These are phyloP conservation scores for Salvator merianae DNA, from an alignment of 2,113 vertebrate species.

Conservation along the genomic window DNA sequence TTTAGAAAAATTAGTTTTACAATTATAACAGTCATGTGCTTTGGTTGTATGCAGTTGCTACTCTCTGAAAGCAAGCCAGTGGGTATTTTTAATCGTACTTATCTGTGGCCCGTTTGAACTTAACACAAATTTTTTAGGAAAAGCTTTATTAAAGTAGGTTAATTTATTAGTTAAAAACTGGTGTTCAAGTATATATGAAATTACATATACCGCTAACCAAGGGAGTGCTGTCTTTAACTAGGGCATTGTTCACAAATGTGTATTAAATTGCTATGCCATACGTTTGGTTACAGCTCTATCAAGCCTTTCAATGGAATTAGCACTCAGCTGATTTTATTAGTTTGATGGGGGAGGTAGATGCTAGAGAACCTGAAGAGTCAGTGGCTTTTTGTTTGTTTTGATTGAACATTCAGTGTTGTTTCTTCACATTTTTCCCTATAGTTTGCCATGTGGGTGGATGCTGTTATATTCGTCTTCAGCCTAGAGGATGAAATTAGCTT, in stretches of 20 bases:
- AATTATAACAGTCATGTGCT: not conserved
- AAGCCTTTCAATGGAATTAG: not conserved
- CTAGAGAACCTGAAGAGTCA: too few species aligned
- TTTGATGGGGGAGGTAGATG: too few species aligned
- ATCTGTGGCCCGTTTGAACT: not conserved
- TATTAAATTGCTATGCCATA: too few species aligned
- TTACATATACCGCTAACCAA: not conserved
- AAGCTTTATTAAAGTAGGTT: not conserved
- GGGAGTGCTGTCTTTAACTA: too few species aligned
- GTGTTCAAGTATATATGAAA: not conserved
- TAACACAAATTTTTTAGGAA: not conserved
- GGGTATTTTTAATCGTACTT: not conserved
- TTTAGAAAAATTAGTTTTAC: not conserved
- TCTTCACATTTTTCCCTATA: conserved; percentile 35
- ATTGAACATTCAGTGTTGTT: not conserved
- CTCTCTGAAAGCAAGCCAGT: not conserved
- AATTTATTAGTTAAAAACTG: not conserved
- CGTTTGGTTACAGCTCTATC: not conserved
- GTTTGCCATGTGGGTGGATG: conserved; percentile 98
- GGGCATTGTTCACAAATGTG: not conserved
- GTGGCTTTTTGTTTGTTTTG: too few species aligned
- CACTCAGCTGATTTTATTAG: too few species aligned
- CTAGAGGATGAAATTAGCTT: conserved; percentile 98
- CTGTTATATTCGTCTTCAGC: conserved; percentile 98
- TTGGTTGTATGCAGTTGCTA: not conserved